Conservation (phyloP, 2,113 vertebrate species). For the Hiodon alosoides region DNA sequence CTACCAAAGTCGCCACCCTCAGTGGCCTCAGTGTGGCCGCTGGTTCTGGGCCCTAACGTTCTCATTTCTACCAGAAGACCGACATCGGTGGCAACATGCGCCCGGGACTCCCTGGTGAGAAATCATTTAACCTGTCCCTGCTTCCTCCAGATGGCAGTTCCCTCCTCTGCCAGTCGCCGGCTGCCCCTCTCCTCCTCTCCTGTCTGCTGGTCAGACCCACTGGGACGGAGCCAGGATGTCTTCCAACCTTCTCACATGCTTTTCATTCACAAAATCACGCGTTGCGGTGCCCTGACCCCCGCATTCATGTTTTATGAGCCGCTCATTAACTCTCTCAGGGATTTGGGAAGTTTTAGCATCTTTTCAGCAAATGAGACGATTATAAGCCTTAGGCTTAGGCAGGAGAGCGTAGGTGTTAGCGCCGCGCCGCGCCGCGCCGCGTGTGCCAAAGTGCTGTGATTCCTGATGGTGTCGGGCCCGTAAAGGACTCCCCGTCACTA, state of each 20-base stretch:
- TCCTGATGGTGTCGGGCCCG: slow-evolving; percentile 39
- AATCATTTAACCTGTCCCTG: neutral
- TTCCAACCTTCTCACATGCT: slow-evolving; percentile 51
- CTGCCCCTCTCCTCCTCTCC: slow-evolving; percentile 12
- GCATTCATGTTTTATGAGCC: slow-evolving; percentile 60
- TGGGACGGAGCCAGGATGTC: slow-evolving; percentile 33
- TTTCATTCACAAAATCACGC: slow-evolving; percentile 61
- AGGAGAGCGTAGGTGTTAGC: no score
- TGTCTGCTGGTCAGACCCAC: slow-evolving; percentile 32
- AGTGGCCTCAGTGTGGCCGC: no score
- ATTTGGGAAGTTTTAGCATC: slow-evolving; percentile 38
- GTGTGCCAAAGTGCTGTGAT: neutral
- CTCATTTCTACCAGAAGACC: no score
- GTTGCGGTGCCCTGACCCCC: slow-evolving; percentile 56
- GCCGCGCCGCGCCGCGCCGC: neutral
- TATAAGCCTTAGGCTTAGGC: slow-evolving; percentile 21
- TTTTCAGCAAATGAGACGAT: slow-evolving; percentile 41
- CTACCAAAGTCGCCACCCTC: no score
- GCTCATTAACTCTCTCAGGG: slow-evolving; percentile 57
- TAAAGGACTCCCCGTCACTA: neutral
- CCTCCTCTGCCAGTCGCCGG: neutral
- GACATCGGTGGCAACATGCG: neutral
- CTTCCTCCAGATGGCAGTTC: neutral
- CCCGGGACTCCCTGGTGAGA: neutral
- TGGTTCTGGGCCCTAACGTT: no score